A percentile compares a stretch with the other conserved stretches of the same genome.
Conservation (phyloP, 1,140 invertebrate genomes). For the Drosophila repleta region DNA sequence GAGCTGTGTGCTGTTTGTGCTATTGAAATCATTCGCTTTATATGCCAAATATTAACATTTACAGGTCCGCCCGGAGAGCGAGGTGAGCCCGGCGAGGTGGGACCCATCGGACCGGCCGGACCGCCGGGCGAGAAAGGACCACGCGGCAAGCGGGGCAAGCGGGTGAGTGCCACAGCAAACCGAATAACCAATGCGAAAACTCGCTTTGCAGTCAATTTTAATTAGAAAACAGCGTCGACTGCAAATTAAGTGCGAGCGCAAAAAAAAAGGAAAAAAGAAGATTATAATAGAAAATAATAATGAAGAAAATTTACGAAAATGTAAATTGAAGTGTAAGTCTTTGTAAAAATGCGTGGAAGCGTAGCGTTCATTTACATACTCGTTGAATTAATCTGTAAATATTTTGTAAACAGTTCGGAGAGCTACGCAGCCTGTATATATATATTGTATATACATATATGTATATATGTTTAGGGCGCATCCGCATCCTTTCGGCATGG, state of each 20-base stretch:
- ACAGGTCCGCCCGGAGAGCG: constrained; percentile 90
- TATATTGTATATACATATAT: neutral
- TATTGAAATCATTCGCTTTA: constrained; percentile 67
- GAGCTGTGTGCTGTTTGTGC: constrained; percentile 39
- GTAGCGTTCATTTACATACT: constrained; percentile 66
- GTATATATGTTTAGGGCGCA: constrained; percentile 19
- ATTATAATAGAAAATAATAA: constrained; percentile 13
- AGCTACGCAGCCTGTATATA: constrained; percentile 53
- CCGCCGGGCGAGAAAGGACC: constrained; percentile 86
- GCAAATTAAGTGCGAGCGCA: constrained; percentile 54
- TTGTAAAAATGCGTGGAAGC: constrained; percentile 66
- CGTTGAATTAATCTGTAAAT: constrained; percentile 72
- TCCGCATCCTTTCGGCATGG: constrained; percentile 63
- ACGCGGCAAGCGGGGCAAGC: constrained; percentile 89
- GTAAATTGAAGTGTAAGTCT: constrained; percentile 65
- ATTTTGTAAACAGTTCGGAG: constrained; percentile 30
- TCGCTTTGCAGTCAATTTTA: constrained; percentile 76
- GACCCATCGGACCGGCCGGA: constrained; percentile 93
- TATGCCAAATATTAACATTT: constrained; percentile 66
- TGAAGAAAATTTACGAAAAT: constrained; percentile 67
- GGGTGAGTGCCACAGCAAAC: constrained; percentile 86
- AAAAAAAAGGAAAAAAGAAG: neutral
- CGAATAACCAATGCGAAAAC: constrained; percentile 35
- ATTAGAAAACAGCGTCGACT: constrained; percentile 58
- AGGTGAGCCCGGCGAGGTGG: constrained; percentile 93